phyloP scores from a whole-genome alignment of 2,113 vertebrate genomes.

The Lampris megalopsis region DNA sequence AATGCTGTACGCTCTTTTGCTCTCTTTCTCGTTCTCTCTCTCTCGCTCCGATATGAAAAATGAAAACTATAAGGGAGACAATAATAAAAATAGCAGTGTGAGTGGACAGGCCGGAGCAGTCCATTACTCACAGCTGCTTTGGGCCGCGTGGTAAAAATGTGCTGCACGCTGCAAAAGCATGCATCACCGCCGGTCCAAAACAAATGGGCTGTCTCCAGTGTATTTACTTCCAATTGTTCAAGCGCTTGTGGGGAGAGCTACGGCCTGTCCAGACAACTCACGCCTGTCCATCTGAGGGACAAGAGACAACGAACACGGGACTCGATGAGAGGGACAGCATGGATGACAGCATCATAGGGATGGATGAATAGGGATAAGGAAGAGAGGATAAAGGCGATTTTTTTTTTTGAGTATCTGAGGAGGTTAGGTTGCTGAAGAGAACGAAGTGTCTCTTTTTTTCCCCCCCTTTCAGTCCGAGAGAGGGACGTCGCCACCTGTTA shows the following conservation, averaged over 20 bases:
- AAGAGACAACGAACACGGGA: conserved; percentile 28
- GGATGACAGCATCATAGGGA: conserved; percentile 26
- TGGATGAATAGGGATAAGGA: neutral
- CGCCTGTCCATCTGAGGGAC: conserved; percentile 68
- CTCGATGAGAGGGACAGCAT: conserved; percentile 33
- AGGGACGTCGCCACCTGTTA: too few species aligned
- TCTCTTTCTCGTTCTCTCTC: conserved; percentile 23
- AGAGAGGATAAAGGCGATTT: neutral
- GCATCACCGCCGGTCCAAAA: conserved; percentile 83
- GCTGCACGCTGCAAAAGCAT: conserved; percentile 87
- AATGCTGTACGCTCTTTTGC: conserved; percentile 30
- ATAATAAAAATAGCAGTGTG: conserved; percentile 86
- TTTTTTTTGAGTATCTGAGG: too few species aligned
- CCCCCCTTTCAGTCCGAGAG: too few species aligned
- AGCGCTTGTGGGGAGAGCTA: conserved; percentile 78
- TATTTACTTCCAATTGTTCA: conserved; percentile 88
- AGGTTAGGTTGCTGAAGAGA: too few species aligned
- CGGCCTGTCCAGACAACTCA: conserved; percentile 73
- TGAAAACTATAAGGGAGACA: conserved; percentile 84
- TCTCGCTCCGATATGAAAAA: conserved; percentile 77
- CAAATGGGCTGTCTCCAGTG: conserved; percentile 83
- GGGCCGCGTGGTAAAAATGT: conserved; percentile 87
- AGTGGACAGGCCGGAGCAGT: conserved; percentile 84
- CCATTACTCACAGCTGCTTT: conserved; percentile 86
- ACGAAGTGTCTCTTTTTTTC: too few species aligned